Evolutionary conservation across 1,140 invertebrate species (phyloP), one percentile per base, ranked within the genome.

Genomic region (Fopius arisanus): DNA sequence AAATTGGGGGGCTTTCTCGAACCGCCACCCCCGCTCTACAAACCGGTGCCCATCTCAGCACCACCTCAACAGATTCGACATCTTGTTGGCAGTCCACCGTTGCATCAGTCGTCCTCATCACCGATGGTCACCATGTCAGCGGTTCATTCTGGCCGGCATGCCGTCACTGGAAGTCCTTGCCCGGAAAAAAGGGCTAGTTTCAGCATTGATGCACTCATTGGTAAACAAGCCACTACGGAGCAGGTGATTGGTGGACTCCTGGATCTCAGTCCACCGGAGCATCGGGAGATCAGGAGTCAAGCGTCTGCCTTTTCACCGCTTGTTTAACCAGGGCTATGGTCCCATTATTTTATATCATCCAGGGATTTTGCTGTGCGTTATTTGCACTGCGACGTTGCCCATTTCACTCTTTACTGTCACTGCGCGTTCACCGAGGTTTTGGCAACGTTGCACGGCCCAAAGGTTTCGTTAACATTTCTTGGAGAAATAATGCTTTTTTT

Each of bases 151-250:
- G 65, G 51, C 4, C 16, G 63, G 23, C 48, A 67, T 21, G 28
- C 65, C 37, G 37, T 73, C 9, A 67, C 63, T n/a, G 28, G 66
- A 3, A 69, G 54, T 29, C 59, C 78, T 26, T 74, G 75, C 68
- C 72, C 77, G 69, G 84, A 84, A 28, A 87, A 86, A 76, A 86
- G 85, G 63, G 79, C 86, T 28, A 89, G 87, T 72, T 90, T 90
- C 77, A 90, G 88, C 76, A 90, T 89, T 79, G 88, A 90, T 75
- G 87, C 89, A 0, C 82, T 90, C 4, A 90, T 90, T 70, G 89
- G 89, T 19, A 89, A 89, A 74, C 83, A 86, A 43, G 78, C 77
- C 0, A 80, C 69, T n/a, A 82, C 23, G 59, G 85, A 87, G 1
- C 81, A 82, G 51, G 80, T 68, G 41, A 82, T 82, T 26, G 76